Conservation (phyloP, 53 echinoderm and acorn worm genomes). For the Holothuria leucospilota region DNA sequence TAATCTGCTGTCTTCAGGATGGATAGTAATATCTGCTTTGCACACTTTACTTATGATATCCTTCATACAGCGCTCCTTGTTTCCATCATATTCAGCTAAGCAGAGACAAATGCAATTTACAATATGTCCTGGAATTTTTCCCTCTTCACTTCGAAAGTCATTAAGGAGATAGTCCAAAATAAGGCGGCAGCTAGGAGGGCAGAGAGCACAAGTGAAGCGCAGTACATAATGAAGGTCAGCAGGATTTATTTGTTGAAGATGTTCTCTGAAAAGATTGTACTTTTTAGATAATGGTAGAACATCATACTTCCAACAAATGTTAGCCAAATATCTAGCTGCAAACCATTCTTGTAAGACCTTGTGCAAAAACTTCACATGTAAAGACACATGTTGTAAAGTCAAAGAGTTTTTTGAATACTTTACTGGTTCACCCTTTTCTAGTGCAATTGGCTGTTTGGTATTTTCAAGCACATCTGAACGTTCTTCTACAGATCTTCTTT, state of each 20-base stretch:
- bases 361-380: not conserved
- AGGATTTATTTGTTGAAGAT: not conserved
- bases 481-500: too few relatives aligned
- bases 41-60: slow-evolving; percentile 21
- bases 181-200: slow-evolving; percentile 15
- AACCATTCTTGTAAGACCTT: not conserved
- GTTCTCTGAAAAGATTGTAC: not conserved
- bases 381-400: not conserved
- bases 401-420: too few relatives aligned
- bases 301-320: not conserved
- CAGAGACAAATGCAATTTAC: slow-evolving; percentile 2
- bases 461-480: too few relatives aligned
- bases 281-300: not conserved
- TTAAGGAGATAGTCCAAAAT: slow-evolving; percentile 1
- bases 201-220: not conserved
- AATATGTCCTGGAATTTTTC: slow-evolving; percentile 6
- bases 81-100: slow-evolving; percentile 4
- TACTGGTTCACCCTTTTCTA: not conserved
- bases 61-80: not conserved
- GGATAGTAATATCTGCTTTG: slow-evolving; percentile 1
- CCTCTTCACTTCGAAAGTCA: not conserved
- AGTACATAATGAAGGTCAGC: slow-evolving; percentile 19
- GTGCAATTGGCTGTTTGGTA: too few relatives aligned
- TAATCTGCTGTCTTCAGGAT: slow-evolving; percentile 11
- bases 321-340: slow-evolving; percentile 12